phyloP scores from a whole-genome alignment of 2,888 invertebrate genomes.

The Cyclophora albipunctata region DNA sequence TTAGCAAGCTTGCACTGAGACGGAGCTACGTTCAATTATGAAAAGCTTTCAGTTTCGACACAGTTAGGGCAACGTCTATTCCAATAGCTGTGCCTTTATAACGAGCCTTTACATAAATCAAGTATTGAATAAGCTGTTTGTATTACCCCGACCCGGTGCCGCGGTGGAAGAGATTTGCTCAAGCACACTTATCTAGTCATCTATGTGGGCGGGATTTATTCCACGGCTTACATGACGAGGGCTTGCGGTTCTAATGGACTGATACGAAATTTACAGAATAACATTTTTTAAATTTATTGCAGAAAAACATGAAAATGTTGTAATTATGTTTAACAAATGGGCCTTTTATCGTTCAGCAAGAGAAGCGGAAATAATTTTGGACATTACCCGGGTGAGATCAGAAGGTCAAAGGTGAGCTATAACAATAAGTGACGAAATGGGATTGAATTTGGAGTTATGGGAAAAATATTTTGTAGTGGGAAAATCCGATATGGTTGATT shows the following conservation, averaged over 20 bases:
- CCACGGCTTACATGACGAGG: constrained; percentile 13
- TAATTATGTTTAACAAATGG: too few species aligned
- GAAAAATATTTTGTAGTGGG: constrained; percentile 14
- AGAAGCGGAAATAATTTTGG: too few species aligned
- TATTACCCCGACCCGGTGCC: constrained; percentile 22
- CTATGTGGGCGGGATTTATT: constrained; percentile 8
- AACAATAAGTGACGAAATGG: neutral
- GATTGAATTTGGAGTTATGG: too few species aligned
- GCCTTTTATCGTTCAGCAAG: too few species aligned
- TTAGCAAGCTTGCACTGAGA: constrained; percentile 53
- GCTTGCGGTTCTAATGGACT: constrained; percentile 17
- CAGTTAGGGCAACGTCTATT: constrained; percentile 58
- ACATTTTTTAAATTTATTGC: constrained; percentile 18
- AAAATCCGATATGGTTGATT: constrained; percentile 30
- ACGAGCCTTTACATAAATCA: constrained; percentile 59
- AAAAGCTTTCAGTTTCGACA: constrained; percentile 67
- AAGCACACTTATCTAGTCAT: constrained; percentile 12
- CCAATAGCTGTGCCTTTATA: constrained; percentile 57
- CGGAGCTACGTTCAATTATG: constrained; percentile 59
- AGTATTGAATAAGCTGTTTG: constrained; percentile 58
- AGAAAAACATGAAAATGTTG: constrained; percentile 15
- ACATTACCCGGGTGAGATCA: neutral
- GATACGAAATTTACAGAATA: constrained; percentile 15
- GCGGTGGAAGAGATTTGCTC: constrained; percentile 31
- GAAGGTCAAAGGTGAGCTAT: neutral